phyloP scores from a whole-genome alignment of 2,888 invertebrate genomes.

The Lysandra bellargus region DNA sequence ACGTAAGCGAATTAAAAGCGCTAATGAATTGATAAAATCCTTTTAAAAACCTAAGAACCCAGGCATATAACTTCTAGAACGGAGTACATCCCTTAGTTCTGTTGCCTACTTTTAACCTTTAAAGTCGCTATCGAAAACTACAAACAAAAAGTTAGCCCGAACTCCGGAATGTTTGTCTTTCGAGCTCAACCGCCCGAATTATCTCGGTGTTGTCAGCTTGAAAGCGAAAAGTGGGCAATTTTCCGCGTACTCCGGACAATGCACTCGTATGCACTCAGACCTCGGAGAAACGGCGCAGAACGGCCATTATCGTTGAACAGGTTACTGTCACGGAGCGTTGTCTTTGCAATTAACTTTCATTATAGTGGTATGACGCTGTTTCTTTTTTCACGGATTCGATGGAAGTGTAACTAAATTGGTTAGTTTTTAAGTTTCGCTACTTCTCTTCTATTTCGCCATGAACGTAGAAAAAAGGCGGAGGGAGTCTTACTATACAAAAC shows the following conservation, averaged over 20 bases:
- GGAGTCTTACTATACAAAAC: too few relatives aligned
- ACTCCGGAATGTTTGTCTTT: slow-evolving; percentile 16
- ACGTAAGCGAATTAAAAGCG: too few relatives aligned
- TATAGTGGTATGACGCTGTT: not conserved
- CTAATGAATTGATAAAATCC: too few relatives aligned
- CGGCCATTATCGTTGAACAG: not conserved
- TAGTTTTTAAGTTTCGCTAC: too few relatives aligned
- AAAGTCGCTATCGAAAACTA: not conserved
- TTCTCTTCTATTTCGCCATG: too few relatives aligned
- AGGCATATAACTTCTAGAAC: too few relatives aligned
- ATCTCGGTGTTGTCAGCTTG: slow-evolving; percentile 10
- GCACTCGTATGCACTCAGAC: slow-evolving; percentile 4
- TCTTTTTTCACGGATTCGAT: not conserved
- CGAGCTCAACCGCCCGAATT: not conserved
- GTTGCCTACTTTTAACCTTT: not conserved
- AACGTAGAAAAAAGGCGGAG: too few relatives aligned
- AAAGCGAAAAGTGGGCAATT: slow-evolving; percentile 13
- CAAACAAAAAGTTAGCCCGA: not conserved
- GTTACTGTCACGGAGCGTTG: not conserved
- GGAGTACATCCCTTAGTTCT: not conserved
- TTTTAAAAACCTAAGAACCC: too few relatives aligned
- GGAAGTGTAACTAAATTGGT: too few relatives aligned
- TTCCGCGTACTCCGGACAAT: not conserved
- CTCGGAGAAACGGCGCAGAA: not conserved
- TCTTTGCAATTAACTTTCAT: not conserved